Base-by-base conservation (phyloP, 2,888 invertebrate genomes). In the Nomada goodeniana region DNA sequence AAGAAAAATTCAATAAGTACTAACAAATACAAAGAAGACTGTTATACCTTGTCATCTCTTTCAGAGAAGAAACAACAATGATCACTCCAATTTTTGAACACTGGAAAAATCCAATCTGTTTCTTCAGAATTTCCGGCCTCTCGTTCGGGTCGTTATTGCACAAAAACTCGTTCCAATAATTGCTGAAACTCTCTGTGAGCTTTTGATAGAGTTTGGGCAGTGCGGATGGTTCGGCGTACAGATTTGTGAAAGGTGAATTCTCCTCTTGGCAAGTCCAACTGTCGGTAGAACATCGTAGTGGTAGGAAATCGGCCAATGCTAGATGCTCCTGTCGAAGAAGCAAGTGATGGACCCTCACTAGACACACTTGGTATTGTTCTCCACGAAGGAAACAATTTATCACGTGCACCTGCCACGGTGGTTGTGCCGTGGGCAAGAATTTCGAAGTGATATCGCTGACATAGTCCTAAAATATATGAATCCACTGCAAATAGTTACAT, bases 401-500 rank as follows among this genome's bases (percentile, higher is more conserved):
- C 1, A 97, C 95, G 55, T 96, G 96, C 72, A 97, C 96, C 91
- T 98, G 97, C 98, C 98, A 98, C 18, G 97, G 97, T 0, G 98
- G 96, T 76, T 96, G 94, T 72, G 96, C 96, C 1, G 94, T 94
- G 9, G 97, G 96, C 74, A 98, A 95, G 91, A 96, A 97, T 94
- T 97, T 97, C 3, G 96, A 96, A 42, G 97, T 96, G 78, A 97
- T 95, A 74, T 97, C 97, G 90, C 97, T 97, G 65, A 97, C 96
- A 91, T 96, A 97, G 50, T 97, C 97, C 96, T 97, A 73, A 69
- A 83, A 75, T 60, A 18, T 67, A 80, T 63, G 23, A 52, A 67
- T 61, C 53, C 20, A 26, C 42, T 70, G 65, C 53, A 55, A 50
- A 65, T 64, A 71, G 20, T 29, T 63, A 63, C n/a, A 68, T 75